Base-by-base conservation (phyloP, 2,888 invertebrate species). In the Nephrotoma appendiculata region DNA sequence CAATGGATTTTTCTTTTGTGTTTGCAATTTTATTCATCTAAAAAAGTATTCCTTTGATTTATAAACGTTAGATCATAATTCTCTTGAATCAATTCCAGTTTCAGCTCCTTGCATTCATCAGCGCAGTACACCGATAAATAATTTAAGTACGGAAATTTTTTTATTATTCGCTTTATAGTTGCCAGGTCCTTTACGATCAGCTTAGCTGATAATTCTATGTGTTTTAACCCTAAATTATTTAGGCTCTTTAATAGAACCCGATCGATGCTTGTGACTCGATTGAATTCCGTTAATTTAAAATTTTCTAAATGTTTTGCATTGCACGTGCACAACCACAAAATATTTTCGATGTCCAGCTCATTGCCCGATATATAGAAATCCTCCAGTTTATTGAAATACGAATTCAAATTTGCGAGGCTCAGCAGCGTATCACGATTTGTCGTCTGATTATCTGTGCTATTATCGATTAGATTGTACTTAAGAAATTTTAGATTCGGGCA, bases 41-140 rank as follows among this genome's bases (percentile, higher is more conserved):
- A 71, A 31, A 71, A 71, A 71, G 31, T 84, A 84, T 84, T 84
- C 42, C 42, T 84, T 86, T 88, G 87, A 87, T 88, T 88, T 31
- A 88, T 87, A 87, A 88, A 88, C 7, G 87, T 87, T 85, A 88
- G 86, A 87, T 88, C 88, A 43, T 88, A 88, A 83, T 88, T 88
- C 84, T 87, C 87, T 1, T 87, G 86, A 31, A 52, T 87, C 41
- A 88, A 86, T 86, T 88, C 88, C 52, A 86, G 86, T 57, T 87
- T 57, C 52, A 88, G 41, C 44, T 52, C 48, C 7, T 41, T 83
- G 83, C 87, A 88, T 87, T 88, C 88, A 85, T 88, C 87, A 9
- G 85, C 86, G 85, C 88, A 88, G 12, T 86, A 86, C 43, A 88
- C 87, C 71, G 87, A 87, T 41, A 88, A 86, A 86, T 87, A 87